A percentile compares a stretch with the other conserved stretches of the same genome.
These are phyloP conservation scores for Panopea generosa DNA, from an alignment of 2,888 invertebrate genomes.

Conservation along the genomic window DNA sequence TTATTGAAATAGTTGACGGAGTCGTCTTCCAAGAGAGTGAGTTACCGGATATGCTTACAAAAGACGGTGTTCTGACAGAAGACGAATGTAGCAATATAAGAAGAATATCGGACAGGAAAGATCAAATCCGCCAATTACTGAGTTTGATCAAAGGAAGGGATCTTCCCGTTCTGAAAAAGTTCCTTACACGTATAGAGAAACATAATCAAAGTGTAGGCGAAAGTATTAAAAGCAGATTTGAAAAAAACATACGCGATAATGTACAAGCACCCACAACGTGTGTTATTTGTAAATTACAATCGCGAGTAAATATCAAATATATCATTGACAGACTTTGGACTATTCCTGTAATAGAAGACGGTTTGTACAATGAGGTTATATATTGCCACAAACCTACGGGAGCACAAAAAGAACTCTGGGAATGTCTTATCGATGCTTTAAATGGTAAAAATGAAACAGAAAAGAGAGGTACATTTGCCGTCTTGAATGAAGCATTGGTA, in stretches of 20 bases:
- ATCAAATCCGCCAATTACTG: background rate
- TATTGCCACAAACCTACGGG: background rate
- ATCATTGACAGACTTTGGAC: background rate
- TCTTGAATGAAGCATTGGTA: too few species aligned
- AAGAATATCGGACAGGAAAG: background rate
- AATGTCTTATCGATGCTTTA: background rate
- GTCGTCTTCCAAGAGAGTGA: background rate
- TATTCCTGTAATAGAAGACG: background rate
- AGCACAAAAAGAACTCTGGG: background rate
- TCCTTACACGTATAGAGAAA: too few species aligned
- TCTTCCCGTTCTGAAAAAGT: too few species aligned
- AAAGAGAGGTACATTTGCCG: too few species aligned
- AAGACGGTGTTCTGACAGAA: background rate
- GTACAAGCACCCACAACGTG: too few species aligned
- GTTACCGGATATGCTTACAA: background rate
- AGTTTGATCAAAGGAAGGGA: background rate
- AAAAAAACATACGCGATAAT: too few species aligned
- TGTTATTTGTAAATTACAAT: too few species aligned
- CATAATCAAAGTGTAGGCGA: too few species aligned
- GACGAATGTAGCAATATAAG: constrained; percentile 1
- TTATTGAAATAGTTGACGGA: background rate
- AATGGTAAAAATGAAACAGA: background rate
- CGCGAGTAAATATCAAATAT: background rate
- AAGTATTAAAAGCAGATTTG: too few species aligned
- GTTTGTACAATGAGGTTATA: constrained; percentile 4